phyloP scores from a whole-genome alignment of 1,140 invertebrate genomes.

The Hylaeus anthracinus region DNA sequence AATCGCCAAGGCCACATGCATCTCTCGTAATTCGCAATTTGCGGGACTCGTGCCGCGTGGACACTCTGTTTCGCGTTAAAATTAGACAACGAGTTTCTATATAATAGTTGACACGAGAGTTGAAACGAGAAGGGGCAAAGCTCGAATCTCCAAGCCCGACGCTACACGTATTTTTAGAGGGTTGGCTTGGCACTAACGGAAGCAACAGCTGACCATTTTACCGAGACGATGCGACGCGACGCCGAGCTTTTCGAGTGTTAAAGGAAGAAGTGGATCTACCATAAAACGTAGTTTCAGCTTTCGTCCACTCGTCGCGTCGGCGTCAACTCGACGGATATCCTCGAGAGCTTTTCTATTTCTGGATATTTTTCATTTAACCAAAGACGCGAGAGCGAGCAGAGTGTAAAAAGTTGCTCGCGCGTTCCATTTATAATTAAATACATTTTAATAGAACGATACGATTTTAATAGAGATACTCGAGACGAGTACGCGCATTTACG shows the following conservation, averaged over 20 bases:
- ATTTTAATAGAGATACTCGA: background rate
- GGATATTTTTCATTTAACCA: too few species aligned
- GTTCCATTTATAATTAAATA: too few species aligned
- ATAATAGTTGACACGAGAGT: conserved; percentile 57
- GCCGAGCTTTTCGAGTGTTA: background rate
- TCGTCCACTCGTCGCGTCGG: too few species aligned
- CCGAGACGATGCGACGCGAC: conserved; percentile 38
- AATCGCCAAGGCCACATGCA: conserved; percentile 40
- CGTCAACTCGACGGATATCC: too few species aligned
- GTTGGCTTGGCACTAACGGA: conserved; percentile 54
- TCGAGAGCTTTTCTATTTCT: too few species aligned
- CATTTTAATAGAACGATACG: too few species aligned
- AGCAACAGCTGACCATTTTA: conserved; percentile 61
- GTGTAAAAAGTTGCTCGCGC: background rate
- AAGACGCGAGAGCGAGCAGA: too few species aligned
- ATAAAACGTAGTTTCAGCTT: too few species aligned
- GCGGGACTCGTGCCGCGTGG: conserved; percentile 26
- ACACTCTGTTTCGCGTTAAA: conserved; percentile 58
- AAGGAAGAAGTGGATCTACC: too few species aligned
- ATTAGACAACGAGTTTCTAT: conserved; percentile 57
- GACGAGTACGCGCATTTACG: background rate
- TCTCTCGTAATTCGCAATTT: conserved; percentile 4
- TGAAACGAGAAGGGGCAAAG: conserved; percentile 25
- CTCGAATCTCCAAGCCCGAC: conserved; percentile 29
- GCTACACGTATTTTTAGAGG: conserved; percentile 64